Percentiles rank a stretch among this genome's conserved stretches.
These are phyloP conservation scores for Strigamia maritima DNA, from an alignment of 2,888 invertebrate genomes.

Conservation along the genomic window DNA sequence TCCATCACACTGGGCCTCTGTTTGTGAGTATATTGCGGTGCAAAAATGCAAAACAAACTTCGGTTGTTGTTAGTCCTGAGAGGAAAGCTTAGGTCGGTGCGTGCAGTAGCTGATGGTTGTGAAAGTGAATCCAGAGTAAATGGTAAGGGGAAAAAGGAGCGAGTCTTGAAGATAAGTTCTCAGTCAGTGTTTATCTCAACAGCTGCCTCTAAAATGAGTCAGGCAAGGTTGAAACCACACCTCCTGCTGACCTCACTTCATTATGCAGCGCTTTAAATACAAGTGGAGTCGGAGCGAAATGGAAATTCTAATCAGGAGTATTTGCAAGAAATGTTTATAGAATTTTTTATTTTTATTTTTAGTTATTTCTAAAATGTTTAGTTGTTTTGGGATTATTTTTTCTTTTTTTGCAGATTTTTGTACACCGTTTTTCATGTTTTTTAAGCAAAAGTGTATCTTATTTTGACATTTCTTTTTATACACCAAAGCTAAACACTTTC, in stretches of 20 bases:
- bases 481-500: no score
- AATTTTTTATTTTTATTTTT: not conserved
- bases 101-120: not conserved
- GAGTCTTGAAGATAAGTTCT: not conserved
- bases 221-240: constrained; percentile 34
- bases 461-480: no score
- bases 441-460: no score
- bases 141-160: not conserved
- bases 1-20: not conserved
- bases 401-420: no score
- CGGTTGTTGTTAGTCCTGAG: not conserved
- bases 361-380: not conserved
- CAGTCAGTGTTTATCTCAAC: constrained; percentile 34
- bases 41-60: not conserved
- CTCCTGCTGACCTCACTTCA: constrained; percentile 34
- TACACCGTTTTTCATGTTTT: no score
- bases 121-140: not conserved
- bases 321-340: not conserved
- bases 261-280: constrained; percentile 23
- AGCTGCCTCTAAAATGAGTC: constrained; percentile 32
- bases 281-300: not conserved
- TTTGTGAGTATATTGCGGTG: not conserved
- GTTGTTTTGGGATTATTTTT: no score
- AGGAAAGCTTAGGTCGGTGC: not conserved
- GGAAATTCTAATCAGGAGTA: not conserved